Base-by-base conservation (phyloP, 2,888 invertebrate genomes). In the Gibbula magus region DNA sequence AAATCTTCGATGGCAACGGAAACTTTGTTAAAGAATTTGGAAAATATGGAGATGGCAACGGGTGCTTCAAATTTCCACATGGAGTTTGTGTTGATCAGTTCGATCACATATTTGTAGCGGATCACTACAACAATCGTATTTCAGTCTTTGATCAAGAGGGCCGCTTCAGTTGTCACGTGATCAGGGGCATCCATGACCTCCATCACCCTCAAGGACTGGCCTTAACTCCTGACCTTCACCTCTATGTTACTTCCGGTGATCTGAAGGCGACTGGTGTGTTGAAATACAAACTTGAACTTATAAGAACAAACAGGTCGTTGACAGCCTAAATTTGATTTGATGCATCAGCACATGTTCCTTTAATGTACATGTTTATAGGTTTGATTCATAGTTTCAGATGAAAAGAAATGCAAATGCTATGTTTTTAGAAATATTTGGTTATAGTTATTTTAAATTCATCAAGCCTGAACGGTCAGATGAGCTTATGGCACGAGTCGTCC, bases 51-150 rank as follows among this genome's bases (percentile, higher is more conserved):
- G 92, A 91, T 79, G 92, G 90, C 0, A 91, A 93, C 76, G 94
- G 94, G 7, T 92, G 93, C 79, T 91, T 94, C 78, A 93, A 93
- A 84, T 93, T 93, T 35, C 94, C 94, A 0, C 93, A 94, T 51
- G 94, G 94, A 5, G 88, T 94, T 10, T 93, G 93, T 35, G 92
- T 93, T 3, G 94, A 94, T 84, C 87, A 87, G 10, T 90, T 91
- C 56, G 93, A 93, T 78, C 93, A 93, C 81, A 92, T 94, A 79
- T 85, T 94, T 10, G 93, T 94, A 3, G 93, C 93, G 3, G 94
- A 94, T 81, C 94, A 94, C 92, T 94, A 94, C 82, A 94, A 94
- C 87, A 87, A 89, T 75, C 82, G 91, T 0, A 81, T 91, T 8
- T 86, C 88, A 0, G 79, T 89, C 39, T 90, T 86, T 79, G 84